Percentiles rank a stretch among this genome's conserved stretches.
These are phyloP conservation scores for Labeo calbasu DNA, from an alignment of 2,797 vertebrate genomes.

Conservation along the genomic window DNA sequence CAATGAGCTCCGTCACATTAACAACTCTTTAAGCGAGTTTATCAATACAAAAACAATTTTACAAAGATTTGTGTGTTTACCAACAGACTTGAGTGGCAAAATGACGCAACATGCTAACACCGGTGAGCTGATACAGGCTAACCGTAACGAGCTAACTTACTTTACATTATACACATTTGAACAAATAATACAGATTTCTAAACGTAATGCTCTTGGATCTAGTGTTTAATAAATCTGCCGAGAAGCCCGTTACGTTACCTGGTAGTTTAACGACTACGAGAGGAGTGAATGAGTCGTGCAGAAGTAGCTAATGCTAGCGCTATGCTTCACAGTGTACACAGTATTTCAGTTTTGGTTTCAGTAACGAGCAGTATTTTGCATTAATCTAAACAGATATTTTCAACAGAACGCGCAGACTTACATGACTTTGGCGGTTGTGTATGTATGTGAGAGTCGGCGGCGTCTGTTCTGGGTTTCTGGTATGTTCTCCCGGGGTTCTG, in stretches of 20 bases:
- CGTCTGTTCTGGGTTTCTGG: constrained; percentile 24
- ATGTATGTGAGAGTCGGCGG: not conserved
- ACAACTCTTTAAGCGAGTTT: not conserved
- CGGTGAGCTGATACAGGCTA: constrained; percentile 24
- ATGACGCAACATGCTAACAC: constrained; percentile 12
- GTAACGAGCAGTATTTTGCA: not conserved
- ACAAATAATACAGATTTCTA: too few relatives aligned
- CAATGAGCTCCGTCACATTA: not conserved
- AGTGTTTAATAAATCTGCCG: not conserved
- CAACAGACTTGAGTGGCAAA: not conserved
- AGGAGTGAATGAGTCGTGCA: constrained; percentile 19
- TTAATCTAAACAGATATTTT: not conserved
- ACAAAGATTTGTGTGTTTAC: not conserved
- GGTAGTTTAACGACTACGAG: not conserved
- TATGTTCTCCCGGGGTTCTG: constrained; percentile 45
- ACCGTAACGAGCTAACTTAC: not conserved
- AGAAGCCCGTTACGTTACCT: not conserved
- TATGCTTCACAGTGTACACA: not conserved
- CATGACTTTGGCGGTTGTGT: constrained; percentile 27
- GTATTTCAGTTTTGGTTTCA: not conserved
- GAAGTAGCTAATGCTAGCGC: constrained; percentile 28
- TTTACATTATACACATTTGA: not conserved
- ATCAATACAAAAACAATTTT: not conserved
- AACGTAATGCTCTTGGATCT: not conserved
- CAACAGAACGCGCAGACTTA: constrained; percentile 22